Evolutionary conservation across 2,888 invertebrate genomes (phyloP), one percentile per base, ranked within the genome.

Genomic region (Orthosia cruda): DNA sequence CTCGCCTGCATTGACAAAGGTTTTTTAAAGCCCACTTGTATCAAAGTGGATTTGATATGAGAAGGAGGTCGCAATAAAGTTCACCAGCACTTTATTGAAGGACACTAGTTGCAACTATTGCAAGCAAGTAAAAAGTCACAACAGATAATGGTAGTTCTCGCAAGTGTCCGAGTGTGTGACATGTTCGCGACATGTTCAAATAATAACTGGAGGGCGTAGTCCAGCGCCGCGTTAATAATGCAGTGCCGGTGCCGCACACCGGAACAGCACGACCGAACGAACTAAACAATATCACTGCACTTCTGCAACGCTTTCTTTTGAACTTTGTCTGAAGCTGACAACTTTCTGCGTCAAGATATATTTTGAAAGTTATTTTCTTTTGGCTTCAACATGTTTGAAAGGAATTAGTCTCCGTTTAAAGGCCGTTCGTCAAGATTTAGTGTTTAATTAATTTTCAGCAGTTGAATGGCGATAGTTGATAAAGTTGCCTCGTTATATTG

Each of bases 371-470:
- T 63, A 64, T 80, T 80, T 74, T 74, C 7, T 80, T 59, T 55
- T 67, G 64, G 54, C 47, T 80, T 61, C 15, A 13, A 63, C 47
- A 75, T 70, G 49, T 59, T 75, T 70, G n/a, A 54, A 58, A 58
- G 47, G 50, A 81, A 50, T 65, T 49, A 40, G 57, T 76, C 66
- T 70, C 54, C 62, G 65, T 58, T 80, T 76, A 58, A 62, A 82
- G 49, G 47, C 26, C n/a, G 47, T 80, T 80, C 40, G 64, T 65
- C 57, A 62, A 82, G 71, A 83, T 72, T 68, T 65, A 61, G 57
- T 58, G 57, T 49, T 62, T 68, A 57, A 77, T 83, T 66, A 72
- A 54, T 77, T 64, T 67, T 55, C 50, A 52, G 49, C 32, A 70
- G 71, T 59, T 66, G 20, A 50, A 77, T 68, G 77, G 63, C 26